Evolutionary conservation across 2,888 invertebrate genomes (phyloP).

Genomic region (Synanthedon myopaeformis): DNA sequence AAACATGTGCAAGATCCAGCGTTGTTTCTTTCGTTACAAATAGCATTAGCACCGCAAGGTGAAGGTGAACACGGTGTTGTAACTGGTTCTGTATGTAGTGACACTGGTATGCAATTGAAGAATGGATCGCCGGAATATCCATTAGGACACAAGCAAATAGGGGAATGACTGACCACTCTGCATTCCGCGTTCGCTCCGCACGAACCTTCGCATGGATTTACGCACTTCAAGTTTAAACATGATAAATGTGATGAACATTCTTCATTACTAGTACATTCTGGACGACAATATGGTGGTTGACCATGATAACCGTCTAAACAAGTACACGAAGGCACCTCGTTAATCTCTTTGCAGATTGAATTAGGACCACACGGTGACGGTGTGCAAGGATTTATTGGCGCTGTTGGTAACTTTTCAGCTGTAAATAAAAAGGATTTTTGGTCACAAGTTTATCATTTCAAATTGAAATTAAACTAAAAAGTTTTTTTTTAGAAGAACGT

Average conservation of each 20-base stretch:
- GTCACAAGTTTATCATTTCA: no score
- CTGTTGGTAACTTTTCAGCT: conserved; percentile 59
- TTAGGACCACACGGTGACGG: conserved; percentile 86
- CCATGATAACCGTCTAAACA: conserved; percentile 78
- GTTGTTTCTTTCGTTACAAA: conserved; percentile 71
- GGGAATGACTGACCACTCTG: conserved; percentile 81
- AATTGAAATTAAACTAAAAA: no score
- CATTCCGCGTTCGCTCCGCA: conserved; percentile 83
- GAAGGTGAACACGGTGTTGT: conserved; percentile 72
- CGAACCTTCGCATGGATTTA: conserved; percentile 78
- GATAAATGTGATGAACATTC: conserved; percentile 78
- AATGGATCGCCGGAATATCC: conserved; percentile 85
- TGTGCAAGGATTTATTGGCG: conserved; percentile 74
- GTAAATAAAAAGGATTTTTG: conserved; percentile 9
- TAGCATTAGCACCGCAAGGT: conserved; percentile 75
- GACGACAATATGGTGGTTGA: conserved; percentile 80
- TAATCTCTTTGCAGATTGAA: conserved; percentile 76
- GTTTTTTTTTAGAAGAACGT: not conserved
- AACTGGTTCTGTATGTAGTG: conserved; percentile 35
- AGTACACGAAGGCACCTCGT: conserved; percentile 80
- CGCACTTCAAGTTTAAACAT: conserved; percentile 82
- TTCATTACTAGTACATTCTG: conserved; percentile 82
- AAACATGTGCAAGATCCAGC: conserved; percentile 78
- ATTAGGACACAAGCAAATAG: conserved; percentile 76
- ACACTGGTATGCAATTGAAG: conserved; percentile 66